phyloP scores from a whole-genome alignment of 2,888 invertebrate species.

The Lomographa bimaculata region DNA sequence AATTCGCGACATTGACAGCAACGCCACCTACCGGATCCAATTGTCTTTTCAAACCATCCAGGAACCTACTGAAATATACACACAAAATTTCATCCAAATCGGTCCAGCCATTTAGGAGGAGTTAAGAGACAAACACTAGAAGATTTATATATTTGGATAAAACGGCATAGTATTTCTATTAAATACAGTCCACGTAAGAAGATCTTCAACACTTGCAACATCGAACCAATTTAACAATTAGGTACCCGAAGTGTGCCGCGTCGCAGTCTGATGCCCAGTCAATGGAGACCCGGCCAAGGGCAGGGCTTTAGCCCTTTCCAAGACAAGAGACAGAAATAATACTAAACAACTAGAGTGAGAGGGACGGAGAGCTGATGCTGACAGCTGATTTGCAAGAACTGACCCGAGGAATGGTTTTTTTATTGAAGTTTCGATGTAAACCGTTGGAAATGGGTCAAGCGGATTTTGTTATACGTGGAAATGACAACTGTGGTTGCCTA shows the following conservation, averaged over 20 bases:
- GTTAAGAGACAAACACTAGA: too few species aligned
- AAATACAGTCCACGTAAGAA: neutral
- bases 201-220: slow-evolving; percentile 6
- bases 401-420: slow-evolving; percentile 10
- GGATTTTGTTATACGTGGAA: too few species aligned
- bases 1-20: too few species aligned
- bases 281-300: slow-evolving; percentile 55
- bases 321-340: slow-evolving; percentile 36
- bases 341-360: slow-evolving; percentile 25
- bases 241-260: slow-evolving; percentile 39
- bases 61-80: too few species aligned
- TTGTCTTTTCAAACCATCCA: too few species aligned
- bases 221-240: slow-evolving; percentile 38
- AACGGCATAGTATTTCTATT: too few species aligned
- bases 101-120: too few species aligned
- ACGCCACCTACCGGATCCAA: too few species aligned
- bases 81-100: too few species aligned
- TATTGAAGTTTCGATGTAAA: slow-evolving; percentile 9
- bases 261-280: slow-evolving; percentile 52
- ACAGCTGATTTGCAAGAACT: slow-evolving; percentile 38
- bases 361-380: slow-evolving; percentile 30
- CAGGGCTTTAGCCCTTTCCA: slow-evolving; percentile 51
- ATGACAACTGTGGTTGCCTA: too few species aligned
- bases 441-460: slow-evolving; percentile 9
- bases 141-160: too few species aligned